Evolutionary conservation across 1,140 invertebrate species (phyloP).

Genomic region (Cydia pomonella): DNA sequence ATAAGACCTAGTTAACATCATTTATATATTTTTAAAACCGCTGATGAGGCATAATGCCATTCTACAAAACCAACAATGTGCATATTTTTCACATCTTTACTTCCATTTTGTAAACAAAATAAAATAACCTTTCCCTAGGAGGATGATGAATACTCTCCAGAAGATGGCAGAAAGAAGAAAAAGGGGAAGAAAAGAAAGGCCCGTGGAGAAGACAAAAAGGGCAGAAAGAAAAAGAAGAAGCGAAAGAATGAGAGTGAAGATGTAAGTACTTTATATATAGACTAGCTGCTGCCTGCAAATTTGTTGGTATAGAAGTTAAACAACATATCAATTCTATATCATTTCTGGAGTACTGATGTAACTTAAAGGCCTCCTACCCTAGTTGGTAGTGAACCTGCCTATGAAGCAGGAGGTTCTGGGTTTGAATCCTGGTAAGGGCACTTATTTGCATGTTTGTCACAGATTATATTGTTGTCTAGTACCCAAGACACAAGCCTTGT

Average conservation of each 20-base stretch:
- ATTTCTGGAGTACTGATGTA: too few relatives aligned
- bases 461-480: too few relatives aligned
- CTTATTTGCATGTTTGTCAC: too few relatives aligned
- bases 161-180: constrained; percentile 91
- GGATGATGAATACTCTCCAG: constrained; percentile 93
- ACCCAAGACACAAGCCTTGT: too few relatives aligned
- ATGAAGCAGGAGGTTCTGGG: too few relatives aligned
- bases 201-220: constrained; percentile 92
- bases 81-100: neutral
- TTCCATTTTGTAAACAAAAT: neutral
- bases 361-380: too few relatives aligned
- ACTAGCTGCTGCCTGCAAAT: too few relatives aligned
- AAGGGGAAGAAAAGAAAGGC: constrained; percentile 96
- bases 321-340: too few relatives aligned
- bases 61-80: neutral
- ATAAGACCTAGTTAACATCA: neutral
- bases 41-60: neutral
- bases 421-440: too few relatives aligned
- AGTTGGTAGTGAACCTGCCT: too few relatives aligned
- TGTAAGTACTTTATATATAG: constrained; percentile 75
- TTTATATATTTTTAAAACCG: neutral
- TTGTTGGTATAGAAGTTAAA: too few relatives aligned
- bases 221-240: constrained; percentile 96
- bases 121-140: constrained; percentile 79
- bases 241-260: constrained; percentile 95